Evolutionary conservation across 2,113 vertebrate species (phyloP), one percentile per base, ranked within the genome.

Genomic region (Lontra canadensis): DNA sequence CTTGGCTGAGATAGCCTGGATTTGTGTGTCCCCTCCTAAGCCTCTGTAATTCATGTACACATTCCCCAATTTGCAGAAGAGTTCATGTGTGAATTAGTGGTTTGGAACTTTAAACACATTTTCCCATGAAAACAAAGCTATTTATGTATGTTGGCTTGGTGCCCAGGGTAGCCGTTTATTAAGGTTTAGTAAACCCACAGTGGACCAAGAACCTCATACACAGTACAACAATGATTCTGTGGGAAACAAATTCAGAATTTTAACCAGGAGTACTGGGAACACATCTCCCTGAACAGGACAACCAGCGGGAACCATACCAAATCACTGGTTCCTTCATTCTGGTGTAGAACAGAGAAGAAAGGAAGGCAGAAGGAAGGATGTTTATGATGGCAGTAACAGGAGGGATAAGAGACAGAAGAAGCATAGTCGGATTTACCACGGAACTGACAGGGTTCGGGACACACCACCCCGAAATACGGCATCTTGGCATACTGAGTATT

Each of bases 111-210:
- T 84, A 91, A 89, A 93, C n/a, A 90, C 59, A 82, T 55, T 94
- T 87, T 95, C 78, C 91, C 89, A 82, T 26, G 44, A 93, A 93
- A 93, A 93, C 82, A 91, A 91, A 93, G 87, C 49, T 98, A 93
- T 69, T 95, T 80, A 69, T 85, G 49, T 31, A 90, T 34, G 59
- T 87, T 95, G 88, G 96, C 81, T 93, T 90, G 4, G 52, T 90
- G 42, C 55, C 93, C 76, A 81, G 81, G 29, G 88, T 34, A 81
- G 88, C 63, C 29, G 18, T 87, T 90, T 92, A 82, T 83, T 63
- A 94, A 92, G 63, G 74, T 82, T 92, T 86, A 47, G 57, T 84
- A 86, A 97, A 96, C 65, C 36, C 65, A 73, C 83, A 88, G 90
- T 49, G 31, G 26, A 74, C 20, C 47, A 87, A 87, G 81, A 88